Percentiles rank a stretch among this genome's conserved stretches.
These are phyloP conservation scores for Rhagoletis zephyria DNA, from an alignment of 1,140 invertebrate genomes.

Conservation along the genomic window DNA sequence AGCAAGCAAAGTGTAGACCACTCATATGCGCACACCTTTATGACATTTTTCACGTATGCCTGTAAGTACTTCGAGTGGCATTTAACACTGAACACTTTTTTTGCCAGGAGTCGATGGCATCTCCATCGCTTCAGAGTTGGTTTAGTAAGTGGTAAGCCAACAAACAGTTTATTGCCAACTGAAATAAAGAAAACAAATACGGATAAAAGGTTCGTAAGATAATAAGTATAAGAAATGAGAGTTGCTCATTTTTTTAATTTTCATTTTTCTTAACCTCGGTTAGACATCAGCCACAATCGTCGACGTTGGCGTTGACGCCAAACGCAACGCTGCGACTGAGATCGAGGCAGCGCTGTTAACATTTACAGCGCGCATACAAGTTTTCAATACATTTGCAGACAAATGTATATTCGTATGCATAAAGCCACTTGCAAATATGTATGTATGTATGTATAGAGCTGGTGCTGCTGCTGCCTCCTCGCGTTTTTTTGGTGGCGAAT, in stretches of 20 bases:
- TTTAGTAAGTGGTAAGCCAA: slow-evolving; percentile 32
- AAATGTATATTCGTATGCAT: background rate
- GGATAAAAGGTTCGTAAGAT: background rate
- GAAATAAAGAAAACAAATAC: slow-evolving; percentile 1
- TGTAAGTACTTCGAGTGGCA: slow-evolving; percentile 20
- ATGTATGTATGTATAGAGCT: background rate
- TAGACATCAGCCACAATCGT: background rate
- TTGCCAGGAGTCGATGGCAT: slow-evolving; percentile 11
- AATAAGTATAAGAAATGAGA: background rate
- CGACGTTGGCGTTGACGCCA: background rate
- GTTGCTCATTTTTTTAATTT: slow-evolving; percentile 6
- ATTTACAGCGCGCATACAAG: background rate
- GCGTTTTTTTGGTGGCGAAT: background rate
- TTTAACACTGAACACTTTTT: slow-evolving; percentile 34
- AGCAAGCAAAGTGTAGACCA: no score
- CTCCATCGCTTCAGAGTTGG: background rate
- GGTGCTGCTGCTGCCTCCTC: background rate
- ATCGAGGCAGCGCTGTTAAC: background rate
- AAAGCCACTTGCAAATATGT: background rate
- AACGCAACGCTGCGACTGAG: background rate
- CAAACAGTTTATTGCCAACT: slow-evolving; percentile 17
- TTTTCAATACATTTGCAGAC: background rate
- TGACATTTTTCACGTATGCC: background rate
- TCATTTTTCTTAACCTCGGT: background rate
- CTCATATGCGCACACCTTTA: background rate